Evolutionary conservation across 2,797 vertebrate species (phyloP).

Genomic region (Jordanella pulchra): DNA sequence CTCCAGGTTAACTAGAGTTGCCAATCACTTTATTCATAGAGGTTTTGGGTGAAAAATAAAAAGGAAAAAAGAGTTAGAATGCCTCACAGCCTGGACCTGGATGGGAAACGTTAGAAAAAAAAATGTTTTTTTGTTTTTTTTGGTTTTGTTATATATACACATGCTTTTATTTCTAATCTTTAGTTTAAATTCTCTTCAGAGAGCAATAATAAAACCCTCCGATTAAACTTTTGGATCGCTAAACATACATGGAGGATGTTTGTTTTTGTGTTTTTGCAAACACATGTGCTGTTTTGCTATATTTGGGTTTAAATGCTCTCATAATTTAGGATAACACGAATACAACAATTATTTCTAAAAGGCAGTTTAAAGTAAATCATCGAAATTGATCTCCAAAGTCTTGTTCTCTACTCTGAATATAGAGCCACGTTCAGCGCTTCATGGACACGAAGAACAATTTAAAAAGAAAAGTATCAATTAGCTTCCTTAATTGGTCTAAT

Average conservation of each 20-base stretch:
- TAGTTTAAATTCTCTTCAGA: neutral
- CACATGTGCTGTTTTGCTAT: too few species aligned
- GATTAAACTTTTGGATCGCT: neutral
- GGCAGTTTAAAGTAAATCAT: neutral
- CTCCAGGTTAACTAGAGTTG: slow-evolving; percentile 56
- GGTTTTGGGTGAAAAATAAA: slow-evolving; percentile 31
- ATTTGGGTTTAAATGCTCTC: too few species aligned
- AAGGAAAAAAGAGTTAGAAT: slow-evolving; percentile 23
- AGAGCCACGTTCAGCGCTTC: neutral
- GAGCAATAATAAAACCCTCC: neutral
- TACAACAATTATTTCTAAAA: neutral
- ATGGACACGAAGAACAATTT: slow-evolving; percentile 16
- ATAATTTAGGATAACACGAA: too few species aligned
- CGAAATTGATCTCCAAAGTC: neutral
- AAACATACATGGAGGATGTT: neutral
- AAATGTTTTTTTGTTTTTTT: neutral
- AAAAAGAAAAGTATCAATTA: slow-evolving; percentile 58
- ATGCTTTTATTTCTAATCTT: too few species aligned
- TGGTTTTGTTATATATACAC: neutral
- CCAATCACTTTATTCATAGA: slow-evolving; percentile 41
- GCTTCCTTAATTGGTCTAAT: slow-evolving; percentile 64
- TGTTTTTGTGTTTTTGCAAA: neutral
- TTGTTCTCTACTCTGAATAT: neutral
- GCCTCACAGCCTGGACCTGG: slow-evolving; percentile 5
- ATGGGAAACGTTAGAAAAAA: neutral